Evolutionary conservation across 2,888 invertebrate species (phyloP).

Genomic region (Barypeithes pellucidus): DNA sequence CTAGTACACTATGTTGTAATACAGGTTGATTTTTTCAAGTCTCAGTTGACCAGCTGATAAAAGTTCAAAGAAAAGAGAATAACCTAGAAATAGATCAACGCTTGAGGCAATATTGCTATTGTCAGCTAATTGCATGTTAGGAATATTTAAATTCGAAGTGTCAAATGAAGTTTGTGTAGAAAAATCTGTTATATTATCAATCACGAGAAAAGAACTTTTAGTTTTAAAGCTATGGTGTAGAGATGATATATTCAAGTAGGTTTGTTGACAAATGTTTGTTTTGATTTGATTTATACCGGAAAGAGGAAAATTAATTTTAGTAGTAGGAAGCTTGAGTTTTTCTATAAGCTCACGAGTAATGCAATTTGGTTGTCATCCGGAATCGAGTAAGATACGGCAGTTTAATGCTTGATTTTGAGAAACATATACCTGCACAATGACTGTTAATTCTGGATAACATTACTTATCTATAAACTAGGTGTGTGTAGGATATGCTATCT

Average conservation of each 20-base stretch:
- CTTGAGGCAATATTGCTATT: constrained; percentile 36
- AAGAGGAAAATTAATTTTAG: constrained; percentile 41
- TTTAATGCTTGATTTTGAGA: too few relatives aligned
- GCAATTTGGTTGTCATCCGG: too few relatives aligned
- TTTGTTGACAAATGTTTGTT: constrained; percentile 34
- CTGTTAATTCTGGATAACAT: too few relatives aligned
- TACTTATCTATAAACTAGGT: too few relatives aligned
- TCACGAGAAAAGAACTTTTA: constrained; percentile 35
- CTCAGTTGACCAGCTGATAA: constrained; percentile 30
- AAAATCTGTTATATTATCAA: constrained; percentile 15
- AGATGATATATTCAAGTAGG: constrained; percentile 22
- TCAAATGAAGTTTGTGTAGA: constrained; percentile 26
- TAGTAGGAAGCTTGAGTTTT: too few relatives aligned
- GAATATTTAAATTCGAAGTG: constrained; percentile 37
- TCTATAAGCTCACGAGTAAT: too few relatives aligned
- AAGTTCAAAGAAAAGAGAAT: too few relatives aligned
- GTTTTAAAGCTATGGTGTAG: constrained; percentile 19
- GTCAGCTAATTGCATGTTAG: constrained; percentile 41
- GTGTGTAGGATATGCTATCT: too few relatives aligned
- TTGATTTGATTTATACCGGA: constrained; percentile 46
- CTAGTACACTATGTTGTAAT: constrained; percentile 28
- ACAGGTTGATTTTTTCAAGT: constrained; percentile 29
- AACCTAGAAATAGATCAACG: constrained; percentile 32
- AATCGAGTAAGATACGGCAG: too few relatives aligned
- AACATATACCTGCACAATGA: too few relatives aligned